Conservation (phyloP, 2,888 invertebrate genomes). For the Autographa pulchrina region DNA sequence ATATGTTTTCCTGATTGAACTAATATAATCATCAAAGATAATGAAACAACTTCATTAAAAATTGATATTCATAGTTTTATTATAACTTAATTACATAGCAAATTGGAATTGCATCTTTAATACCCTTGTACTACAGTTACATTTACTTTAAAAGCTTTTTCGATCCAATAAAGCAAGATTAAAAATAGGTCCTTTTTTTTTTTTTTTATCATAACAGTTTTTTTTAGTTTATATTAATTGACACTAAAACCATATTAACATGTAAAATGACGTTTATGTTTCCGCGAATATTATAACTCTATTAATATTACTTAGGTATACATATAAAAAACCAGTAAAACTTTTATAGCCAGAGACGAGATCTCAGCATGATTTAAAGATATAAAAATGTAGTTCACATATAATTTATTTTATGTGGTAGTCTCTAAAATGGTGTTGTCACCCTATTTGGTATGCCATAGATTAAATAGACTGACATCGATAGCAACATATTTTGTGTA, state of each 20-base stretch:
- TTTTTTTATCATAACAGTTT: slow-evolving; percentile 3
- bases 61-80: background rate
- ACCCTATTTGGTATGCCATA: slow-evolving; percentile 3
- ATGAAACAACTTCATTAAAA: background rate
- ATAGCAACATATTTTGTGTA: background rate
- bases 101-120: background rate
- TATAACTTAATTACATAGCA: background rate
- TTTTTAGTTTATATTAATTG: slow-evolving; percentile 26
- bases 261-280: slow-evolving; percentile 36
- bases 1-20: background rate
- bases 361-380: background rate
- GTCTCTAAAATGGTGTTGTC: background rate
- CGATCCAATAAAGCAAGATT: background rate
- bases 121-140: background rate
- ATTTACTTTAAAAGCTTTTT: background rate
- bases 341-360: slow-evolving; percentile 8
- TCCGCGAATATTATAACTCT: slow-evolving; percentile 32
- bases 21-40: background rate
- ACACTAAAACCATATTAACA: slow-evolving; percentile 34
- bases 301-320: slow-evolving; percentile 8
- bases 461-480: background rate
- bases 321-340: slow-evolving; percentile 13
- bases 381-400: background rate
- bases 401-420: background rate
- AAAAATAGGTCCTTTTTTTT: background rate